These are phyloP conservation scores for Drosophila lacteicornis DNA, from an alignment of 1,140 invertebrate genomes.

Conservation along the genomic window DNA sequence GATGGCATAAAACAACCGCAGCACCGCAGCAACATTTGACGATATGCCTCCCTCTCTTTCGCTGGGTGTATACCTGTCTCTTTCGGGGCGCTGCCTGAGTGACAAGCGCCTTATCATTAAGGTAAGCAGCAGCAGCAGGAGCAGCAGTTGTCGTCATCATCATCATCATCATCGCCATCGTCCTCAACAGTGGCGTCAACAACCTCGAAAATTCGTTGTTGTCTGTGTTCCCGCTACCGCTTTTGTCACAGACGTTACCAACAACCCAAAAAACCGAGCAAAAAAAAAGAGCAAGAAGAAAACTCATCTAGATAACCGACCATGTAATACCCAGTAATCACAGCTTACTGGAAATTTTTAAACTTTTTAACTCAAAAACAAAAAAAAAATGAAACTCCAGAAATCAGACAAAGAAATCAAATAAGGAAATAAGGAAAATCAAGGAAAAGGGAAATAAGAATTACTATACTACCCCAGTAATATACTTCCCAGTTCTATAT, in stretches of 20 bases:
- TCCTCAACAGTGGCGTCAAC: conserved; percentile 64
- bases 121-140: conserved; percentile 66
- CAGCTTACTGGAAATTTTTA: no score
- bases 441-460: no score
- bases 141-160: conserved; percentile 67
- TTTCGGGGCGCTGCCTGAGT: conserved; percentile 62
- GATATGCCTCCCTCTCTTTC: conserved; percentile 34
- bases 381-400: no score
- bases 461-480: no score
- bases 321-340: background rate
- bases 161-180: conserved; percentile 60
- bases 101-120: conserved; percentile 83
- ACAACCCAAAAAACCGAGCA: conserved; percentile 34
- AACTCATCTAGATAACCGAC: background rate
- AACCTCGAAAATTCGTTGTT: conserved; percentile 72
- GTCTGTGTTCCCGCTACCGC: conserved; percentile 45
- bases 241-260: conserved; percentile 73
- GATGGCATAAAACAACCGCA: conserved; percentile 83
- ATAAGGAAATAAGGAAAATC: no score
- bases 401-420: no score
- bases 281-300: conserved; percentile 4
- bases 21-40: conserved; percentile 79
- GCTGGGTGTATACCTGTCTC: conserved; percentile 2
- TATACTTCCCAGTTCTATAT: no score
- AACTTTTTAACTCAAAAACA: no score